These are phyloP conservation scores for Cepaea hortensis DNA, from an alignment of 2,888 invertebrate genomes.

Conservation along the genomic window DNA sequence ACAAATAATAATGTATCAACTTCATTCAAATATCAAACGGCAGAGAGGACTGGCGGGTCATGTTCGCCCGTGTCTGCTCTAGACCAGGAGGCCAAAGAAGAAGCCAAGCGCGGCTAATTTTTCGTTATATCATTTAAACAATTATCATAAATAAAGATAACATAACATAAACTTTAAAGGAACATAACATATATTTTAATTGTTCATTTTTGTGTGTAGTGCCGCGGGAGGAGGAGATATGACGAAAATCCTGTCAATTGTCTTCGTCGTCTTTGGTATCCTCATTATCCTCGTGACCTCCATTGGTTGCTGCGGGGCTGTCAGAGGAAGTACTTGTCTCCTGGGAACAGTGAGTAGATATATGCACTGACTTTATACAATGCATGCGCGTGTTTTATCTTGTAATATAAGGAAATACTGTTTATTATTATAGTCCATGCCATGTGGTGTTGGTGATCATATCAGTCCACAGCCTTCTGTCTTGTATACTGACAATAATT, in stretches of 20 bases:
- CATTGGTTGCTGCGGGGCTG: slow-evolving; percentile 89
- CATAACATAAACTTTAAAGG: neutral
- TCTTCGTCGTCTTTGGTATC: slow-evolving; percentile 84
- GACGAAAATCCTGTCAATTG: slow-evolving; percentile 82
- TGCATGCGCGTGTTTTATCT: neutral
- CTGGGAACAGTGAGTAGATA: slow-evolving; percentile 83
- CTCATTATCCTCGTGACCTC: slow-evolving; percentile 86
- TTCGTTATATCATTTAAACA: too few relatives aligned
- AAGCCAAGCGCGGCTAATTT: too few relatives aligned
- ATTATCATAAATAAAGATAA: too few relatives aligned
- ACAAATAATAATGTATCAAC: too few relatives aligned
- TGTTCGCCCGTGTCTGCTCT: too few relatives aligned
- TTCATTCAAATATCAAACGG: too few relatives aligned
- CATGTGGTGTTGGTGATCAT: too few relatives aligned
- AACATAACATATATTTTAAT: neutral
- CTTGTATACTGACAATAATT: too few relatives aligned
- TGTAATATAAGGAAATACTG: neutral
- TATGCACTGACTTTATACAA: neutral
- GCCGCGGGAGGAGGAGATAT: slow-evolving; percentile 10
- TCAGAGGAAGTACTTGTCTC: slow-evolving; percentile 86
- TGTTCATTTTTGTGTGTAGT: neutral
- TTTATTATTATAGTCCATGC: too few relatives aligned
- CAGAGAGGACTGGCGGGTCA: too few relatives aligned
- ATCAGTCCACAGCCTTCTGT: too few relatives aligned
- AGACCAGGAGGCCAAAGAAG: too few relatives aligned